Evolutionary conservation across 1,140 invertebrate genomes (phyloP), one percentile per base, ranked within the genome.

Genomic region (Episyrphus balteatus): DNA sequence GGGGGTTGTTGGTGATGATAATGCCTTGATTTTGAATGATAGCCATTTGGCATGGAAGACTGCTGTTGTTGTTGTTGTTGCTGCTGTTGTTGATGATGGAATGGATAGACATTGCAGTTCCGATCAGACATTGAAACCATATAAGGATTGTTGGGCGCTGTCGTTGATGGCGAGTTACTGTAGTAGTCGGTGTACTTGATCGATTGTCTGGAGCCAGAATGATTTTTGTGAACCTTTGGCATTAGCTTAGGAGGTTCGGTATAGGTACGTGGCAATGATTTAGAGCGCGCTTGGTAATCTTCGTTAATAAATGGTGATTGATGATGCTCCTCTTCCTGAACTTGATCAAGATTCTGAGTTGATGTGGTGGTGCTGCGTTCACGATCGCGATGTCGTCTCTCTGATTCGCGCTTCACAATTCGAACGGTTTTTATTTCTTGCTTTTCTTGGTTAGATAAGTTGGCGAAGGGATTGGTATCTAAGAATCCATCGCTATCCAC

Each of bases 341-440:
- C 73, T 49, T 78, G 75, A 51, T 77, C 75, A 13, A 77, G 57
- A 57, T 68, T 68, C 42, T 62, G 62, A n/a, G 47, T 64, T 10
- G 65, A 67, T 39, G 52, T 68, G 43, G 62, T 63, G 1, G 62
- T 32, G 7, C 17, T 44, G 13, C 59, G 54, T 44, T 77, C 65
- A 36, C 82, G 74, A 59, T 88, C 86, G 44, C 85, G 74, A 58
- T 88, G 84, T 1, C 87, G 73, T 40, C 87, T 75, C 65, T 92
- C 90, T 18, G 88, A 88, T 61, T 92, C 89, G 19, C 90, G 71
- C 71, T 95, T 95, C 0, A 95, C 90, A 58, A 93, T 92, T 46
- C 92, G 76, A 18, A 95, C 90, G 1, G 92, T 94, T 74, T 92
- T 91, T 19, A 90, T 88, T 69, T 90, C 86, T 63, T 83, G 84